Percentiles rank a stretch among this genome's conserved stretches.
Conservation (phyloP, 2,113 vertebrate species). For the Dipodomys stephensi region DNA sequence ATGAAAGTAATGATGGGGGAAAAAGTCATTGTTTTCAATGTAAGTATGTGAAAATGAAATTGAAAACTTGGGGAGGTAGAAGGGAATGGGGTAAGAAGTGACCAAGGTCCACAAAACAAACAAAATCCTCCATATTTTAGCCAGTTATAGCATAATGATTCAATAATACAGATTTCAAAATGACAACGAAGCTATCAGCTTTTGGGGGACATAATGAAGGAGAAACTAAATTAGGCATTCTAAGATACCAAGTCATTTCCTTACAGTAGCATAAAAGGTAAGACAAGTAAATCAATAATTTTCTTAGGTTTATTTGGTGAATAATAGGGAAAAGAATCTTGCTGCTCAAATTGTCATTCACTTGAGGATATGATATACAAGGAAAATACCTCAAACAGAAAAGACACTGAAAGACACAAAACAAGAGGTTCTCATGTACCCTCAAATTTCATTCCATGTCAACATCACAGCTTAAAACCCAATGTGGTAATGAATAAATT, state of each 20-base stretch:
- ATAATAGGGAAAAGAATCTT: constrained; percentile 1
- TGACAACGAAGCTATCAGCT: neutral
- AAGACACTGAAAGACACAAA: neutral
- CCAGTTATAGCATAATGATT: neutral
- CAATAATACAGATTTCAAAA: neutral
- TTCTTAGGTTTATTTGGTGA: neutral
- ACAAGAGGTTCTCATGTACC: neutral
- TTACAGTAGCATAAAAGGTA: neutral
- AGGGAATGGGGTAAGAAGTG: too few relatives aligned
- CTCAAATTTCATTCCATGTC: neutral
- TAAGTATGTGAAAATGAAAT: too few relatives aligned
- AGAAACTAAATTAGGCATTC: neutral
- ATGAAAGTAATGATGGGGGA: too few relatives aligned
- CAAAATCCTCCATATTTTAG: too few relatives aligned
- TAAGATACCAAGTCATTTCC: neutral
- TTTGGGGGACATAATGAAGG: neutral
- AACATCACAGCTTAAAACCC: neutral
- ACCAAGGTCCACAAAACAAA: too few relatives aligned
- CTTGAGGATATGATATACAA: neutral
- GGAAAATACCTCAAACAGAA: neutral
- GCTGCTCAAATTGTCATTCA: neutral
- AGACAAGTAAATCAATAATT: neutral
- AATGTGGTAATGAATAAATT: neutral
- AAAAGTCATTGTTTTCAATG: too few relatives aligned
- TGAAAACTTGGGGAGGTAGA: too few relatives aligned